Base-by-base conservation (phyloP, 2,888 invertebrate species). In the Empis stercorea region DNA sequence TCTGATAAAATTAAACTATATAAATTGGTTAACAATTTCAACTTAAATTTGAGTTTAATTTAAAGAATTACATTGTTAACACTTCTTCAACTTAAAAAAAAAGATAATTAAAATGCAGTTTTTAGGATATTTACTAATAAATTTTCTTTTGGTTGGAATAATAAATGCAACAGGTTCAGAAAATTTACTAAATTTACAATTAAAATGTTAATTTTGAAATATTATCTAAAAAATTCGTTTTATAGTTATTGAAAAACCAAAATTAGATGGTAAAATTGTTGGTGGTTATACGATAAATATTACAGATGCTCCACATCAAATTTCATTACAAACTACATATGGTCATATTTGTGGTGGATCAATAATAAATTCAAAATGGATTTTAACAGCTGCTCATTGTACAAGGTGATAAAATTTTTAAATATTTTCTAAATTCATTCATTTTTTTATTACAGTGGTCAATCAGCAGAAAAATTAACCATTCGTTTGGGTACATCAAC, bases 401-500 rank as follows among this genome's bases (percentile, higher is more conserved):
- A 69, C 68, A 32, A 54, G 56, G 68, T 68, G n/a, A n/a, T n/a
- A n/a, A n/a, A 57, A 56, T 59, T 51, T 58, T 34, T 14, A 37
- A 4, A 11, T 37, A 4, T 37, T 14, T 41, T 34, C 4, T 39
- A 17, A 6, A 16, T 20, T 9, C n/a, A 15, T 27, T 45, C 34
- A 23, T 0, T 27, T 16, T 38, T 44, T 43, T 16, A 43, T 51
- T 49, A 16, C 11, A 66, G 68, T 46, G 59, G 61, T 0, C 61
- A 59, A 44, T 56, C 54, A 0, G 55, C 63, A 1, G 54, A 59
- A 3, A 50, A 53, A 0, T 41, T 68, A 2, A 59, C 55, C 34
- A 61, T 80, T 1, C 73, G 79, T 0, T 70, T 73, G 10, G 80
- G 80, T 2, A 75, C 76, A 6, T 71, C 75, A 0, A 70, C 66